Base-by-base conservation (phyloP, 2,113 vertebrate genomes). In the Xiphophorus hellerii region DNA sequence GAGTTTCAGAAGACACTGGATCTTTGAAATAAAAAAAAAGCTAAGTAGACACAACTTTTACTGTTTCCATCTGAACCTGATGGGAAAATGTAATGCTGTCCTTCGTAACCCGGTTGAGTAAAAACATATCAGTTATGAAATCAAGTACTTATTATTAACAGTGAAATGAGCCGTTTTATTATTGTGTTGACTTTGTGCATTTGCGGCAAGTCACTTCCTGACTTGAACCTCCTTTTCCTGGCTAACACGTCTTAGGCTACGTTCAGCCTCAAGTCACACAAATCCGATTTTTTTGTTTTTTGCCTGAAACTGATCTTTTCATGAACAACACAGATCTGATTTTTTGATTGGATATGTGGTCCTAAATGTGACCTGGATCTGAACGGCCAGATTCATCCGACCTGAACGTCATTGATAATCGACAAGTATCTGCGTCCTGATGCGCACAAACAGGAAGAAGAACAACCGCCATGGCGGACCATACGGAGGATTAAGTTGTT, bases 221-320 rank as follows among this genome's bases (percentile, higher is more conserved):
- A 71, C 71, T 61, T 76, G 66, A 62, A 66, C 64, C 77, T 71
- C 71, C 66, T 15, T 22, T 73, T 67, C 60, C 68, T 27, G 71
- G 90, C 84, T 92, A 66, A 81, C 76, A 67, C 22, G 42, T 74
- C 63, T 42, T 71, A 11, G 35, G 35, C 35, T 37, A 37, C 35
- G 10, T 37, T 37, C 35, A 37, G 2, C 35, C 10, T 37, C 10
- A 37, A 37, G 35, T 12, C 10, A 37, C 35, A 37, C 35, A 37
- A 37, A 37, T 37, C 10, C 35, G 2, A 10, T 35, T 35, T 35
- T 35, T 35, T 35, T 35, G 9, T 37, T 11, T 35, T 35, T 11
- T 12, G 35, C 10, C 35, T 11, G 35, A 37, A 37, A 12, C 10
- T 12, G 35, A 37, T 37, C 35, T 37, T 37, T 37, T 37, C 35